Evolutionary conservation across 2,113 vertebrate species (phyloP).

Genomic region (Phylloscopus trochiloides): DNA sequence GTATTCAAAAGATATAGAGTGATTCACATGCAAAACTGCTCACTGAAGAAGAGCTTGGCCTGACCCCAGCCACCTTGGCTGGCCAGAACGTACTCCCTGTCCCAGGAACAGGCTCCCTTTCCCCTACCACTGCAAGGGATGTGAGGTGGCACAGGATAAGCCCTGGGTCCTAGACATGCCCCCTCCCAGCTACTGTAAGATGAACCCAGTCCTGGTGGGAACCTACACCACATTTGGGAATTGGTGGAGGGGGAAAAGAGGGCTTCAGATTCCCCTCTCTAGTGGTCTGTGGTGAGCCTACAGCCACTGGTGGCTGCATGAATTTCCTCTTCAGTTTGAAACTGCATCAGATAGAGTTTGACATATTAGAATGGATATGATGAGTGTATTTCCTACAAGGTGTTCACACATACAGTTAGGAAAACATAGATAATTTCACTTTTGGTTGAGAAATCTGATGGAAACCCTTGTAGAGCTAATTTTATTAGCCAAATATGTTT

Average conservation of each 20-base stretch:
- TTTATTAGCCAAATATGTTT: not conserved
- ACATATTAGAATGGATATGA: not conserved
- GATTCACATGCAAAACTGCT: not conserved
- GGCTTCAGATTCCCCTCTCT: not conserved
- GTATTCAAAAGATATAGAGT: not conserved
- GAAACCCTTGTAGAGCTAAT: not conserved
- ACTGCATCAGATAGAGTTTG: not conserved
- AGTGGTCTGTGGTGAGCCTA: not conserved
- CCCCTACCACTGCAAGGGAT: not conserved
- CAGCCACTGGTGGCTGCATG: not conserved
- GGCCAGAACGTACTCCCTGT: not conserved
- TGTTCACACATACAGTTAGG: not conserved
- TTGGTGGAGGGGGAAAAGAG: not conserved
- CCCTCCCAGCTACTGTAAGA: not conserved
- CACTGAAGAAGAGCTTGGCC: rapidly evolving
- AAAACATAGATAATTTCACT: not conserved
- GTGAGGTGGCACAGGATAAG: no score
- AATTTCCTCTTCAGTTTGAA: not conserved
- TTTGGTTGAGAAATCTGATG: not conserved
- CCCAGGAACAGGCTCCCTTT: not conserved
- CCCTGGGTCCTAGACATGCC: not conserved
- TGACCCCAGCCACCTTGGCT: not conserved
- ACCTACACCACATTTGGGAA: not conserved
- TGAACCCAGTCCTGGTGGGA: not conserved
- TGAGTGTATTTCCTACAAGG: not conserved